Conservation (phyloP, 2,888 invertebrate species). For the Belgica antarctica region DNA sequence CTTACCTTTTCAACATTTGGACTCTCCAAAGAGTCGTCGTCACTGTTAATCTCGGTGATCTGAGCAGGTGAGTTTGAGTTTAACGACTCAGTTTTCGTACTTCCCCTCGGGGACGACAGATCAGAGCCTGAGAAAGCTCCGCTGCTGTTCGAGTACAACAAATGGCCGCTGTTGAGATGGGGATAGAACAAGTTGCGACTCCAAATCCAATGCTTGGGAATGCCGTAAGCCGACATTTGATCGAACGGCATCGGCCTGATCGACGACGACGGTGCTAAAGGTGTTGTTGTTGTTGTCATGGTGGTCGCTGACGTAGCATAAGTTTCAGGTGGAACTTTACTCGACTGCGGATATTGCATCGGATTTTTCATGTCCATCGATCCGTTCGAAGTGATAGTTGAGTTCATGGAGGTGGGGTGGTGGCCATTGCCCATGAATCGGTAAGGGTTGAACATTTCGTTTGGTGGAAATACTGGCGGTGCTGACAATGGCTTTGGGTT, state of each 20-base stretch:
- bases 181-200: conserved; percentile 54
- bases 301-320: conserved; percentile 36
- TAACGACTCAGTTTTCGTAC: conserved; percentile 46
- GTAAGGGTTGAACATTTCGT: conserved; percentile 31
- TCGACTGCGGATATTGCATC: neutral
- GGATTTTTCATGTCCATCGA: neutral
- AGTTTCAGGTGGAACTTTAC: conserved; percentile 23
- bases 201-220: conserved; percentile 56
- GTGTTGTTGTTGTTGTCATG: conserved; percentile 45
- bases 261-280: conserved; percentile 46
- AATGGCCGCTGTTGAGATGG: conserved; percentile 45
- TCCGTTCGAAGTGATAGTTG: conserved; percentile 26
- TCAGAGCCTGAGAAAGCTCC: conserved; percentile 7
- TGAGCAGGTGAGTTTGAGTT: conserved; percentile 60
- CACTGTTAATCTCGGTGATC: conserved; percentile 53
- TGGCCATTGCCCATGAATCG: conserved; percentile 15
- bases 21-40: conserved; percentile 58
- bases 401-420: neutral
- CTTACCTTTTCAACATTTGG: conserved; percentile 51
- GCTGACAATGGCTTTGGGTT: neutral
- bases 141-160: conserved; percentile 3
- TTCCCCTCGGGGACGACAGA: conserved; percentile 51
- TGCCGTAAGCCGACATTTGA: conserved; percentile 34
- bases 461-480: conserved; percentile 13
- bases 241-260: conserved; percentile 44